Evolutionary conservation across 2,888 invertebrate species (phyloP), one percentile per base, ranked within the genome.

Genomic region (Alentia gelatinosa): DNA sequence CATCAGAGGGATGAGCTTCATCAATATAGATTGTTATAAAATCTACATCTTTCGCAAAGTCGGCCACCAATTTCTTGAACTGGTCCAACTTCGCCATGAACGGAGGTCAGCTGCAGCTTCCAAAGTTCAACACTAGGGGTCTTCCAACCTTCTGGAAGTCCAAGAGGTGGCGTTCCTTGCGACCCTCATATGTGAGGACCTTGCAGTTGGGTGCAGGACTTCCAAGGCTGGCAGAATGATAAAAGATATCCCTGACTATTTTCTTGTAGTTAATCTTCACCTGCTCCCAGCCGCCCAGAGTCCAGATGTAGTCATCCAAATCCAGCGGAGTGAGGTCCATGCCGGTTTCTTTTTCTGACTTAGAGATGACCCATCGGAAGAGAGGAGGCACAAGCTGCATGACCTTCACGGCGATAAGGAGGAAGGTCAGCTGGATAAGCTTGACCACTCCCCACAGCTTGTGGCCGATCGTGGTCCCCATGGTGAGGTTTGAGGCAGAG

Each of bases 81-180:
- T 91, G 91, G 90, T 92, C 93, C 91, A 95, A 94, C 92, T 93
- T 94, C 47, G 91, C 94, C 93, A 94, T 93, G 91, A 94, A 95
- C 89, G 95, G 95, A 15, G 94, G 94, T 95, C 95, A 95, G 91
- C 94, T 94, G 91, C 95, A 95, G 92, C 95, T 95, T 39, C 95
- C 95, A 86, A 95, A 95, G 92, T 94, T 94, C 19, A 95, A 90
- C 15, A 95, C 93, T 47, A 95, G 93, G 39, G 95, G 94, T 9
- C 95, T 92, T 0, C 92, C 93, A 15, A 89, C n/a, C 39, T 33
- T 42, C 33, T 56, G 47, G 90, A 84, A 92, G 89, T 92, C 91
- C 23, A 91, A 40, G 63, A 93, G 89, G 30, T 74, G 84, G 42
- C 84, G 33, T 40, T 56, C 23, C 19, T 4, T 56, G 19, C n/a